Evolutionary conservation across 1,140 invertebrate genomes (phyloP), one percentile per base, ranked within the genome.

Genomic region (Xylocopa sonorina): DNA sequence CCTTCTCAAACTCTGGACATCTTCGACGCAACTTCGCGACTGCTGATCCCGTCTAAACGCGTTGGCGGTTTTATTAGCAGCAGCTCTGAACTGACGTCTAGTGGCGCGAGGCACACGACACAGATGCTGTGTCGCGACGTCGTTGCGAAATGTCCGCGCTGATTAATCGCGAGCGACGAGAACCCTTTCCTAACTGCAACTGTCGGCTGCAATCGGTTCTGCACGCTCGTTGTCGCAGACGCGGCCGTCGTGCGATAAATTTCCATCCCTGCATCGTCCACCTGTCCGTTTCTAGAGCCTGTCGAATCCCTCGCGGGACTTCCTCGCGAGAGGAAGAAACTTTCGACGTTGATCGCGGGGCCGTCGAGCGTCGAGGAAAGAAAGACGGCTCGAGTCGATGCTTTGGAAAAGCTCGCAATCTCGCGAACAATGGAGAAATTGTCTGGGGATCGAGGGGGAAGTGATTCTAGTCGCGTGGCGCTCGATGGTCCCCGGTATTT

Each of bases 141-240:
- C 87, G 87, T 88, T 89, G 88, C 88, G 84, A 90, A 91, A 91
- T 90, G 89, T 90, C 86, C 86, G 67, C 84, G 83, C 85, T 91
- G 90, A 92, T 91, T 91, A 92, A 92, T 92, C 86, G 87, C 86
- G 81, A 64, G 86, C 87, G 78, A 88, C 78, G 85, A 91, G 89
- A 81, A 83, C 87, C 83, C 89, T 92, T 89, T 80, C 87, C 87
- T n/a, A 81, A 88, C 84, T 84, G 90, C 88, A 90, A 91, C 90
- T 91, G 90, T 92, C 90, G 82, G 74, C 66, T 73, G 87, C 90
- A 92, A 91, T 89, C 89, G 87, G 86, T 76, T 63, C 79, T 80
- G 85, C 62, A 62, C 76, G 72, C 76, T 71, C 82, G 74, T 85
- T 55, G 48, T 32, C 53, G 53, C 77, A 24, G 48, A 62, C 76